Percentiles rank a stretch among this genome's conserved stretches.
phyloP scores from a whole-genome alignment of 2,113 vertebrate species.

The Anser brachyrhynchus region DNA sequence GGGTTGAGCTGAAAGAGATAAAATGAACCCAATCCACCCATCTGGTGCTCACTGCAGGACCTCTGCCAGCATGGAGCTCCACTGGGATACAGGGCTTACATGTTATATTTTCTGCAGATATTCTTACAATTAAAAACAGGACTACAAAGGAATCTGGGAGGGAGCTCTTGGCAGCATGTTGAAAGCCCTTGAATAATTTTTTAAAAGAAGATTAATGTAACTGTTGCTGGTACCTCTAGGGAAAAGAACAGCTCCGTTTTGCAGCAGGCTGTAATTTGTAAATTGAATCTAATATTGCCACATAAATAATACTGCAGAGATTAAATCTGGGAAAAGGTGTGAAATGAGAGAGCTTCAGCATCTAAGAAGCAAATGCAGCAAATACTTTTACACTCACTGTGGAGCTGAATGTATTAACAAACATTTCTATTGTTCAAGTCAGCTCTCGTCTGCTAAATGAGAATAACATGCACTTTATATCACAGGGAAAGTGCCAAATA shows the following conservation, averaged over 20 bases:
- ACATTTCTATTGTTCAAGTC: slow-evolving; percentile 69
- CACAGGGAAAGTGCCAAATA: slow-evolving; percentile 71
- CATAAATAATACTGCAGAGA: slow-evolving; percentile 67
- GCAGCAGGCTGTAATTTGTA: slow-evolving; percentile 69
- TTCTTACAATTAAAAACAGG: slow-evolving; percentile 65
- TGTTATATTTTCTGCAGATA: slow-evolving; percentile 68
- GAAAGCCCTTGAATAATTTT: slow-evolving; percentile 61
- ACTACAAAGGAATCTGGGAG: slow-evolving; percentile 63
- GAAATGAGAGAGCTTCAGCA: slow-evolving; percentile 61
- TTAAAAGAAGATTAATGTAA: slow-evolving; percentile 54
- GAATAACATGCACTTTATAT: slow-evolving; percentile 74
- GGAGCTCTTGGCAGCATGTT: slow-evolving; percentile 57
- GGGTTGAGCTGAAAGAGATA: slow-evolving; percentile 39
- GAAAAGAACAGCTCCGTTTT: slow-evolving; percentile 8
- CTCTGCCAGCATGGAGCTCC: slow-evolving; percentile 56
- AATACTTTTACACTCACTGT: slow-evolving; percentile 47
- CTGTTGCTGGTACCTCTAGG: slow-evolving; percentile 48
- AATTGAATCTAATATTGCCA: slow-evolving; percentile 63
- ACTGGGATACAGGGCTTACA: slow-evolving; percentile 56
- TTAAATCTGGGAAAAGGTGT: slow-evolving; percentile 74
- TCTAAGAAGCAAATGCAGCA: slow-evolving; percentile 66
- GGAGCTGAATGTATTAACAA: slow-evolving; percentile 64
- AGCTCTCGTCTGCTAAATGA: slow-evolving; percentile 64
- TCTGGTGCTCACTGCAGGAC: slow-evolving; percentile 64
- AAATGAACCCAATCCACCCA: slow-evolving; percentile 56